Conservation (phyloP, 2,113 vertebrate genomes). For the Neotoma lepida region DNA sequence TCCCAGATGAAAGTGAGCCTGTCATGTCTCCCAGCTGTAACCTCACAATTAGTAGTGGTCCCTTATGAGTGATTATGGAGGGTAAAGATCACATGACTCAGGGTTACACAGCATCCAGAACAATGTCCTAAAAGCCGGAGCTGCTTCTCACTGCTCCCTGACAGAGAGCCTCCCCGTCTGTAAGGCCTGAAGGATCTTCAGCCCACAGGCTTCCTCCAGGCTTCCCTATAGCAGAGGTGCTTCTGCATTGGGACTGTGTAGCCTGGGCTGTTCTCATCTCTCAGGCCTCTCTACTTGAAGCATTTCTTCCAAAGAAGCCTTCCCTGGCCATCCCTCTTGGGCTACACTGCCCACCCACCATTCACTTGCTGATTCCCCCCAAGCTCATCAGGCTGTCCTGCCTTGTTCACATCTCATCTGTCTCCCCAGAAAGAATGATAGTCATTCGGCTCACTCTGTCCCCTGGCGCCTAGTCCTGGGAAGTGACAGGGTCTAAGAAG, state of each 20-base stretch:
- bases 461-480: not conserved
- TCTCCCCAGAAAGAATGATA: not conserved
- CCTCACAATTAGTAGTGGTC: accelerated
- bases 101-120: not conserved
- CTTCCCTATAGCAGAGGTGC: too few species aligned
- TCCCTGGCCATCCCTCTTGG: not conserved
- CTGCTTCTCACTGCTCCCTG: not conserved
- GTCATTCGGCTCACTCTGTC: not conserved
- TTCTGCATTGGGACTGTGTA: accelerated
- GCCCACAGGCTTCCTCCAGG: too few species aligned
- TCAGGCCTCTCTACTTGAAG: not conserved
- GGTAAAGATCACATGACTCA: accelerated
- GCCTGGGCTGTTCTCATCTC: not conserved
- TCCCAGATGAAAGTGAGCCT: not conserved
- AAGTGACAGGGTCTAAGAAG: not conserved
- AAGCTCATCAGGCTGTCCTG: accelerated
- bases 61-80: not conserved
- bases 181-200: not conserved
- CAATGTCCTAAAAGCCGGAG: not conserved
- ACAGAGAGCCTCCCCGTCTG: accelerated
- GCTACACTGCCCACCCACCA: too few species aligned
- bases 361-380: too few species aligned
- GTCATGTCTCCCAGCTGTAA: accelerated
- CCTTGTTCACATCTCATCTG: not conserved
- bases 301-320: not conserved